phyloP scores from a whole-genome alignment of 2,888 invertebrate species.

The Dolichopus griseipennis region DNA sequence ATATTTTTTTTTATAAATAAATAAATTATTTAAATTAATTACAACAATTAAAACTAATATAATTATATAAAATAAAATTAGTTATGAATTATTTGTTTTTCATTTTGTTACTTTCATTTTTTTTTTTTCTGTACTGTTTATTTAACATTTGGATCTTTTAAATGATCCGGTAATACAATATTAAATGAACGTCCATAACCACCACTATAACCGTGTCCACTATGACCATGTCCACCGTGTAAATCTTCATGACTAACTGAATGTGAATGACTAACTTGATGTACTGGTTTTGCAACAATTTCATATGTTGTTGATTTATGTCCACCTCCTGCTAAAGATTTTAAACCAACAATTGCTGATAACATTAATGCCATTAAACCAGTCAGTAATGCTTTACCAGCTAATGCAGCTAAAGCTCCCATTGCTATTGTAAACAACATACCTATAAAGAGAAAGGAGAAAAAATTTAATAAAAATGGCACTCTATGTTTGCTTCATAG shows the following conservation, averaged over 20 bases:
- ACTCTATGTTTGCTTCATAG: too few relatives aligned
- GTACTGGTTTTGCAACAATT: slow-evolving; percentile 73
- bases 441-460: slow-evolving; percentile 42
- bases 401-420: slow-evolving; percentile 66
- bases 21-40: neutral
- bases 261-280: slow-evolving; percentile 55
- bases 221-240: slow-evolving; percentile 46
- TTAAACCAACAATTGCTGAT: slow-evolving; percentile 67
- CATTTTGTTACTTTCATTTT: neutral
- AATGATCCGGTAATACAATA: slow-evolving; percentile 27
- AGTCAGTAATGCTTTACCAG: slow-evolving; percentile 76
- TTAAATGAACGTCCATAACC: slow-evolving; percentile 40
- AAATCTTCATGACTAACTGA: slow-evolving; percentile 53
- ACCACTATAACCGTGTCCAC: slow-evolving; percentile 49
- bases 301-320: slow-evolving; percentile 73
- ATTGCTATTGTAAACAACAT: slow-evolving; percentile 65
- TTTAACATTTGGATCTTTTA: slow-evolving; percentile 16
- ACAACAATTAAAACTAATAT: neutral
- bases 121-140: neutral
- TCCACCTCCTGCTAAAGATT: slow-evolving; percentile 57
- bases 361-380: slow-evolving; percentile 70
- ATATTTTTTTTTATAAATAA: too few relatives aligned
- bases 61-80: neutral
- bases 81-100: neutral
- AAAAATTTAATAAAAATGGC: neutral